These are phyloP conservation scores for Epizoanthus stellaris DNA, from an alignment of 92 coral and sea anemone species.

Conservation along the genomic window DNA sequence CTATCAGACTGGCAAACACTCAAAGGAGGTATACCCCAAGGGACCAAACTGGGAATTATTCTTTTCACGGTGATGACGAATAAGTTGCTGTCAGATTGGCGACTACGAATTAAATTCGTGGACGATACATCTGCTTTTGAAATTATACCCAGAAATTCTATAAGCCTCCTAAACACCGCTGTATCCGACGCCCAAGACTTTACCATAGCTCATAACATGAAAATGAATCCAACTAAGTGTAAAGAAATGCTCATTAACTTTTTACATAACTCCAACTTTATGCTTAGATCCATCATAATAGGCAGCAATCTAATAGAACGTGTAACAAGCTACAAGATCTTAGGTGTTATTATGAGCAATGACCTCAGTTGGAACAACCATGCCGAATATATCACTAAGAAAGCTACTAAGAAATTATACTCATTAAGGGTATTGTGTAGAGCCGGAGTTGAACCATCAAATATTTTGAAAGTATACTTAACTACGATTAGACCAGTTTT, in stretches of 20 bases:
- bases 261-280: constrained; percentile 21
- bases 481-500: constrained; percentile 46
- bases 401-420: constrained; percentile 30
- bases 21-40: constrained; percentile 53
- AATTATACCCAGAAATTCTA: constrained; percentile 53
- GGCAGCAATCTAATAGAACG: constrained; percentile 47
- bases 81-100: constrained; percentile 16
- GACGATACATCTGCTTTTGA: constrained; percentile 42
- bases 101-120: constrained; percentile 25
- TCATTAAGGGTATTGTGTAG: constrained; percentile 37
- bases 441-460: constrained; percentile 33
- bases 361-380: constrained; percentile 47
- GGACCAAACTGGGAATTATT: constrained; percentile 46
- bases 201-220: constrained; percentile 46
- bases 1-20: constrained; percentile 48
- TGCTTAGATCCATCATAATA: constrained; percentile 28
- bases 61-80: constrained; percentile 21
- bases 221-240: constrained; percentile 47
- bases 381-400: constrained; percentile 33
- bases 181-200: constrained; percentile 47
- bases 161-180: constrained; percentile 37
- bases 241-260: constrained; percentile 52
- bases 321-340: constrained; percentile 42
- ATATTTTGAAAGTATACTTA: constrained; percentile 43
- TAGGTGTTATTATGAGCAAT: constrained; percentile 24